Percentiles rank a stretch among this genome's conserved stretches.
Evolutionary conservation across 2,797 vertebrate species (phyloP).

Genomic region (Lindbergichthys nudifrons): DNA sequence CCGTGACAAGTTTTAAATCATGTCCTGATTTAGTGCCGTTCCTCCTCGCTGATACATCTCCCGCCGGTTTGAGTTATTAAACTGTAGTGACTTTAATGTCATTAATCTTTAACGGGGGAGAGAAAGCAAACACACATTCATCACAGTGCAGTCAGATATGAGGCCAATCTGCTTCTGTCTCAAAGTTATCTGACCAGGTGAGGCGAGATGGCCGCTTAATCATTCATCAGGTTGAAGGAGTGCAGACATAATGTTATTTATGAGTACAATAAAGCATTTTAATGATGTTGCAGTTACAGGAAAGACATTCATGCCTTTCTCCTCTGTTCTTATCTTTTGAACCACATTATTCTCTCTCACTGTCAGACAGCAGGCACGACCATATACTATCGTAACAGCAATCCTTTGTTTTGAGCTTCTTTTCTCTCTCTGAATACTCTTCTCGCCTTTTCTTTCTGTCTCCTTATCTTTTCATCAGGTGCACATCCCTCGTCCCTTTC

Average conservation of each 20-base stretch:
- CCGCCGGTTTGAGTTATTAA: conserved; percentile 42
- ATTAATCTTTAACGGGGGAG: conserved; percentile 41
- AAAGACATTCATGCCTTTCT: not conserved
- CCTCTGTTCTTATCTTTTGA: not conserved
- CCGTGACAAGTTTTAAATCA: conserved; percentile 53
- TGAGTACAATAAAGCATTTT: not conserved
- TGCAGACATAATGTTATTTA: not conserved
- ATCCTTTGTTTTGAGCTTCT: conserved; percentile 25
- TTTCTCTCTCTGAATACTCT: conserved; percentile 33
- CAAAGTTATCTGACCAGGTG: conserved; percentile 15
- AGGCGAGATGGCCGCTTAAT: not conserved
- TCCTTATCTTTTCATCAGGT: conserved; percentile 52
- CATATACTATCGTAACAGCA: not conserved
- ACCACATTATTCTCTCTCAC: conserved; percentile 15
- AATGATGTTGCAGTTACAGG: not conserved
- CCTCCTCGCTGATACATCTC: conserved; percentile 22
- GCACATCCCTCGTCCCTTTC: conserved; percentile 24
- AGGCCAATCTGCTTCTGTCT: conserved; percentile 30
- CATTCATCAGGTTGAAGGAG: not conserved
- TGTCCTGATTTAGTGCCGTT: conserved; percentile 41
- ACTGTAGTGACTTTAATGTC: conserved; percentile 21
- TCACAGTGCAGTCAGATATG: conserved; percentile 22
- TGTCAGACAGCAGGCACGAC: conserved; percentile 33
- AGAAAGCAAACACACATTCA: conserved; percentile 24
- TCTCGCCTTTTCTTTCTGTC: conserved; percentile 24